Evolutionary conservation across 2,113 vertebrate genomes (phyloP).

Genomic region (Picathartes gymnocephalus): DNA sequence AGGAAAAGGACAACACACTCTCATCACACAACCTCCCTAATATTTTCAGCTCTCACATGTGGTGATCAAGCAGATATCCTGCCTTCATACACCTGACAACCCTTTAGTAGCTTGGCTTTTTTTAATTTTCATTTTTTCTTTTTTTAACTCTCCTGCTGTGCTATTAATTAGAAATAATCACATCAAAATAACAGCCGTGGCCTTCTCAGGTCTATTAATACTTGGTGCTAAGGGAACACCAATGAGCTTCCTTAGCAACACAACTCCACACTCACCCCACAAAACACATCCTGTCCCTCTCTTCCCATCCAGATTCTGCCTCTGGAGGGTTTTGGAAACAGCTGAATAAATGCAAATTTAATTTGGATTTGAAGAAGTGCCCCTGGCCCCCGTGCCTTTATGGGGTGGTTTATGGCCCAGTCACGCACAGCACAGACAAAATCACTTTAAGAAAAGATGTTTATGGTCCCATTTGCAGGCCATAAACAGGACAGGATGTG

Average conservation of each 20-base stretch:
- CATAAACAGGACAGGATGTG: background rate
- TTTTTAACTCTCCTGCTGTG: background rate
- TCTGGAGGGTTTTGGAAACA: background rate
- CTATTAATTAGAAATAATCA: conserved; percentile 34
- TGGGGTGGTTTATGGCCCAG: background rate
- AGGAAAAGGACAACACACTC: background rate
- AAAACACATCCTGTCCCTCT: background rate
- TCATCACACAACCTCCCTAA: background rate
- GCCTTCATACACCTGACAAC: background rate
- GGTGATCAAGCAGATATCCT: background rate
- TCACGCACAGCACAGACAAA: background rate
- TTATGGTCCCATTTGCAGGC: background rate
- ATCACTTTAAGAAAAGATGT: background rate
- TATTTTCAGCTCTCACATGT: background rate
- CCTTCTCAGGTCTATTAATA: conserved; percentile 45
- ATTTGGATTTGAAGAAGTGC: background rate
- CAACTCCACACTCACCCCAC: background rate
- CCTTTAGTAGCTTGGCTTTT: background rate
- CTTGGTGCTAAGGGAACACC: conserved; percentile 47
- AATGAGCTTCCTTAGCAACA: conserved; percentile 41
- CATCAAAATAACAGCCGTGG: background rate
- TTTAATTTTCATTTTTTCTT: background rate
- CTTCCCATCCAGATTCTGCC: background rate
- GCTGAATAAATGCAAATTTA: background rate
- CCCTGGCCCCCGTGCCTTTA: background rate